A percentile compares a stretch with the other conserved stretches of the same genome.
phyloP scores from a whole-genome alignment of 1,140 invertebrate species.

The Helicoverpa armigera region DNA sequence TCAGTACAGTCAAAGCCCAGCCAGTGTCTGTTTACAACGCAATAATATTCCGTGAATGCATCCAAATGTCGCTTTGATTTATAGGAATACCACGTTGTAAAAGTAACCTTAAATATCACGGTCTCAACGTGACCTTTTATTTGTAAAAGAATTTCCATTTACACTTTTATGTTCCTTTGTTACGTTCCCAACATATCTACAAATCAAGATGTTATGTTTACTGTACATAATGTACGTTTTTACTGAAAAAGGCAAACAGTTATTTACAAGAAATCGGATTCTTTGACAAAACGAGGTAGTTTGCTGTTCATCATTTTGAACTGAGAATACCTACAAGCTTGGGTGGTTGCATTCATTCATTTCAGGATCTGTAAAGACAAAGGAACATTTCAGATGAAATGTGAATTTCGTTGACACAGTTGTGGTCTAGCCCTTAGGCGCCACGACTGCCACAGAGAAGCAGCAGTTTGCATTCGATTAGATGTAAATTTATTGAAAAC shows the following conservation, averaged over 20 bases:
- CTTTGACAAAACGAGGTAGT: conserved; percentile 35
- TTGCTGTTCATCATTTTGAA: conserved; percentile 36
- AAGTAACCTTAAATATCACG: conserved; percentile 56
- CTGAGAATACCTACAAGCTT: not conserved
- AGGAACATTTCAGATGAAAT: conserved; percentile 1
- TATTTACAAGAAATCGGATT: conserved; percentile 47
- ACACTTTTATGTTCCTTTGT: conserved; percentile 59
- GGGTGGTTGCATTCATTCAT: conserved; percentile 20
- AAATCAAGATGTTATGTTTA: conserved; percentile 49
- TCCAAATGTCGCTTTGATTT: conserved; percentile 44
- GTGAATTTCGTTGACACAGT: not conserved
- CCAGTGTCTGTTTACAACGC: conserved; percentile 24
- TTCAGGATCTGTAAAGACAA: conserved; percentile 10
- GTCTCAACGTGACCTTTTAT: conserved; percentile 55
- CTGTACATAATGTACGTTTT: conserved; percentile 23
- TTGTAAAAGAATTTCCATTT: conserved; percentile 55
- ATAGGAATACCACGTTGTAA: conserved; percentile 44
- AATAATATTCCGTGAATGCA: conserved; percentile 43
- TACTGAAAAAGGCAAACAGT: conserved; percentile 37
- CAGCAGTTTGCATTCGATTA: conserved; percentile 30
- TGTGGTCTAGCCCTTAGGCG: conserved; percentile 7
- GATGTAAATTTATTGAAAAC: conserved; percentile 41
- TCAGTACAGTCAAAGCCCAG: conserved; percentile 12
- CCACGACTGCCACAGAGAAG: conserved; percentile 13
- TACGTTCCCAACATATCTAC: conserved; percentile 45